phyloP scores from a whole-genome alignment of 2,888 invertebrate species.

The Lepetodrilus schrolli region DNA sequence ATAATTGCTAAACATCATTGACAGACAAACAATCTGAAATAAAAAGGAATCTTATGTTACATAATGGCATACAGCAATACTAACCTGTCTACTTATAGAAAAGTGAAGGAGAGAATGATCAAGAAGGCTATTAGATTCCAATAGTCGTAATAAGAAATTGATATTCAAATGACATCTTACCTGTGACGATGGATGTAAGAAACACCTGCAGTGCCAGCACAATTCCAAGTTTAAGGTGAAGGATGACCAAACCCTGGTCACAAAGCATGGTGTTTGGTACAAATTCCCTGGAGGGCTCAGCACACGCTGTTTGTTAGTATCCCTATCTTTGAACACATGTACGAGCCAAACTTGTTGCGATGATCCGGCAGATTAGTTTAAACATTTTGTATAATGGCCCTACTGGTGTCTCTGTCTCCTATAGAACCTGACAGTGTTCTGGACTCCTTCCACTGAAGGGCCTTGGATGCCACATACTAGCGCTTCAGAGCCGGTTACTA shows the following conservation, averaged over 20 bases:
- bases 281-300: no score
- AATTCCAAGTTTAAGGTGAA: constrained; percentile 9
- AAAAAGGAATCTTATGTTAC: no score
- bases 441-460: neutral
- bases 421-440: neutral
- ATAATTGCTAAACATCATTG: no score
- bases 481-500: constrained; percentile 8
- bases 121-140: no score
- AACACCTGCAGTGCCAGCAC: neutral
- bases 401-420: no score
- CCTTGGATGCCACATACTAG: neutral
- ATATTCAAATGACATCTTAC: neutral
- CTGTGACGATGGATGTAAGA: constrained; percentile 5
- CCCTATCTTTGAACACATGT: neutral
- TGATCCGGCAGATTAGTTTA: neutral
- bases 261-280: neutral
- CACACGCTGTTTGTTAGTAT: neutral
- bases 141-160: neutral
- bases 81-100: no score
- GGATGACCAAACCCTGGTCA: neutral
- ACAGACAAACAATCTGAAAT: no score
- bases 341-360: neutral
- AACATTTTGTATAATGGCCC: neutral
- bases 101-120: no score
- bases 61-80: no score